Evolutionary conservation across 2,113 vertebrate species (phyloP), one percentile per base, ranked within the genome.

Genomic region (Peucedramus taeniatus): DNA sequence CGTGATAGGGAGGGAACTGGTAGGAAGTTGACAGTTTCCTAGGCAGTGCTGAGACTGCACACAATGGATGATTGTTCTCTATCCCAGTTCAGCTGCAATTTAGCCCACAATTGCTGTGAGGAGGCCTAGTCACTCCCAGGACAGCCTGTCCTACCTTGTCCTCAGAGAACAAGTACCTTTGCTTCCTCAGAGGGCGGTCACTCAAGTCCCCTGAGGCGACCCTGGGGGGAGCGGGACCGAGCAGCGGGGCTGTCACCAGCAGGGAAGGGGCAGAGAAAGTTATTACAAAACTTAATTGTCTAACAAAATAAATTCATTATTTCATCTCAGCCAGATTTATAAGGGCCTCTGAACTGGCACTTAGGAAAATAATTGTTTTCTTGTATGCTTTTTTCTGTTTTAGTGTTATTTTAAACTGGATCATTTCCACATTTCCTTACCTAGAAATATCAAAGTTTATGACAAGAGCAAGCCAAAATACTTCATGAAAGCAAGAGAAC

Each of bases 331-430:
- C 61, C 89, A 47, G 60, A 51, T 81, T 87, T 90, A 75, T 28
- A 8, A 40, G 33, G 53, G 61, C 9, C 35, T 72, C 61, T 83
- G 26, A 87, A 60, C 10, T 26, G 30, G n/a, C 31, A 65, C 53
- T 82, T 74, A 31, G 2, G 30, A 64, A 91, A 92, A 83, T 1
- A 83, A 42, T 87, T 7, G 42, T 66, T 90, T 15, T 54, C 75
- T 96, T 85, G 60, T 8, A 82, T 42, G 93, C 74, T 82, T 97
- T 93, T 97, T 97, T 98, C 97, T 98, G 97, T 97, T 98, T 98
- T 97, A 98, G 97, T 84, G 31, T 69, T 39, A 56, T 92, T 97
- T 97, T 72, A 44, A 84, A 93, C 91, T 35, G 80, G 90, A 94
- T 84, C 15, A 14, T 21, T 76, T 93, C 65, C 33, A 71, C 93